Evolutionary conservation across 2,888 invertebrate genomes (phyloP), one percentile per base, ranked within the genome.

Genomic region (Acholoe squamosa): DNA sequence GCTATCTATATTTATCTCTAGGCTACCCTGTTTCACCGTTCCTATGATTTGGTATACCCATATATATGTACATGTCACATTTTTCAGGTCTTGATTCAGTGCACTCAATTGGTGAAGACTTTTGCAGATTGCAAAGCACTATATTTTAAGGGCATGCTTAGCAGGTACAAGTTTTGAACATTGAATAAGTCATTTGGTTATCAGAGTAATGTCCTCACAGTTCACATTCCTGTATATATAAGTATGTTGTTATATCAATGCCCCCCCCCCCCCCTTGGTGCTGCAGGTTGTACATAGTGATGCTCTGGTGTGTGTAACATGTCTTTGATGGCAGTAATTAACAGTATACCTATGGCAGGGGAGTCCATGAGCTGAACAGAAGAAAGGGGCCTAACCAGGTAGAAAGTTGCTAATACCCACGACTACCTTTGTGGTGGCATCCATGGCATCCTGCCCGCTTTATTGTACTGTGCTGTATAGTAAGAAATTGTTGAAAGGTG

Each of bases 401-500:
- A 43, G 34, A 80, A 33, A 80, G 80, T 80, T 33, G 33, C 80
- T 43, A 33, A 19, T 25, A 76, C 31, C 28, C 76, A 19, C 5
- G 7, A 16, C 76, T 80, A 80, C 80, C 80, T 80, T 80, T 80
- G 33, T 33, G 33, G 43, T 16, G 34, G 19, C 22, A 43, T 12
- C 14, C 80, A 33, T 80, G 80, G 80, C 80, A 43, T 19, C n/a
- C 1, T 19, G 80, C 80, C 80, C 80, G 1, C 34, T 16, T 34
- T 22, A 43, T 43, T 80, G 43, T 43, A 43, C 3, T 7, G 16
- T 43, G 80, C 14, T 16, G 43, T 12, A 5, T 19, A 34, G 34
- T 43, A 43, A 43, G 80, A 33, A 33, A 80, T 33, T 80, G 80
- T 14, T 80, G 80, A 80, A 80, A 80, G 80, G 80, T 80, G 80